Evolutionary conservation across 2,888 invertebrate species (phyloP), one percentile per base, ranked within the genome.

Genomic region (Frankliniella intonsa): DNA sequence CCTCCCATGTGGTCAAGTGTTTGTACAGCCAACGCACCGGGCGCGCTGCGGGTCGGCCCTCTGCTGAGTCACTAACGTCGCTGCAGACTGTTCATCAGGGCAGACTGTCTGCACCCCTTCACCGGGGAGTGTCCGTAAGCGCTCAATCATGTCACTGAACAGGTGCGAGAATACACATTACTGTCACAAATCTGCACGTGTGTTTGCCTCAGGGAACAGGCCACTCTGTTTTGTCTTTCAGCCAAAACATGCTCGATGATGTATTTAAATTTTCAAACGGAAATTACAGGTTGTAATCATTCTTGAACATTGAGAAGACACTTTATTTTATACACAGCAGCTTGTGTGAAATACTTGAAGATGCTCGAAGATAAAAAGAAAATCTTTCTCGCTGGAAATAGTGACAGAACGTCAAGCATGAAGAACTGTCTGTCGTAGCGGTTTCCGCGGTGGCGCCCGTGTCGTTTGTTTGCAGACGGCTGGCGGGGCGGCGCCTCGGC

Each of bases 1-100:
- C 55, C 19, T 76, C 25, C 25, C 69, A 25, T 76, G 22, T 25
- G 69, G 69, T 76, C 69, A 25, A 76, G 69, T 76, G 69, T 76
- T 76, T 76, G 69, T 25, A 76, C 69, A 76, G 69, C 22, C 22
- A 69, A 69, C 69, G 69, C 69, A 8, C 1, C 25, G 11, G 25
- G 11, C 22, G 55, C 14, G 19, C 17, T 55, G 17, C 19, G 17
- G 55, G 19, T 14, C 55, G 55, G n/a, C n/a, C n/a, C n/a, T n/a
- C 7, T 62, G 62, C 62, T 62, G 62, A 62, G 62, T 62, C 62
- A 62, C 62, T 62, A 38, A 2, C 38, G 38, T 38, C 14, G 17
- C 62, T 62, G 62, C 62, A 62, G n/a, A 19, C 19, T 62, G 62
- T 17, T 62, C 62, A 62, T 62, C 62, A 62, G 62, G 14, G 62